Evolutionary conservation across 1,140 invertebrate genomes (phyloP), one percentile per base, ranked within the genome.

Genomic region (Goniozus legneri): DNA sequence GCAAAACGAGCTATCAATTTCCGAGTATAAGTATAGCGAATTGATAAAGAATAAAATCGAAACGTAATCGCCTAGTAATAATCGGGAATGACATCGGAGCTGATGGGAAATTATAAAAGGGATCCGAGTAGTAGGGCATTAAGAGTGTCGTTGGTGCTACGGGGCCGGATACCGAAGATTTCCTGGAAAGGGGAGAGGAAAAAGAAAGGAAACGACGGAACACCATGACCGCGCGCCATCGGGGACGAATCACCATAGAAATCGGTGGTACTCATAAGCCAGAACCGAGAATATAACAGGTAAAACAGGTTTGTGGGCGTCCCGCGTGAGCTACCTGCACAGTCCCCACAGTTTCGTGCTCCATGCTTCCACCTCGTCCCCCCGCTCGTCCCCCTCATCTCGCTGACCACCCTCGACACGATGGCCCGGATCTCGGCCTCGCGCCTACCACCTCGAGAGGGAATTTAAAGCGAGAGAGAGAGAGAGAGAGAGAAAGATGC

Each of bases 221-320:
- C 19, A 39, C 19, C 33, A 21, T 47, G 24, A 51, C 46, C 22
- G 42, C 20, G 14, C 24, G 27, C n/a, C 32, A 24, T 31, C 49
- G 21, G 44, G 16, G 22, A 37, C 48, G 35, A n/a, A 45, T 33
- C 47, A 34, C 30, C 30, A 34, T 33, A 37, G 24, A 34, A 49
- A 49, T 32, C 16, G 47, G n/a, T 44, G 41, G 33, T 48, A 31
- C 13, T 52, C 35, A 22, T 52, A 53, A 52, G 54, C 52, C 39
- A 45, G 43, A 33, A 41, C 44, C 38, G 54, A 59, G 61, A 55
- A 65, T 50, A 68, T 67, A 73, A 71, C 69, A 69, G 68, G 70
- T 70, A 67, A 69, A 73, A 71, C 71, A 65, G 71, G 71, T 73
- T 71, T 73, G 71, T 71, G 67, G 71, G 69, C 65, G 71, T 71